phyloP scores from a whole-genome alignment of 2,888 invertebrate species.

The Ectemnius lituratus region DNA sequence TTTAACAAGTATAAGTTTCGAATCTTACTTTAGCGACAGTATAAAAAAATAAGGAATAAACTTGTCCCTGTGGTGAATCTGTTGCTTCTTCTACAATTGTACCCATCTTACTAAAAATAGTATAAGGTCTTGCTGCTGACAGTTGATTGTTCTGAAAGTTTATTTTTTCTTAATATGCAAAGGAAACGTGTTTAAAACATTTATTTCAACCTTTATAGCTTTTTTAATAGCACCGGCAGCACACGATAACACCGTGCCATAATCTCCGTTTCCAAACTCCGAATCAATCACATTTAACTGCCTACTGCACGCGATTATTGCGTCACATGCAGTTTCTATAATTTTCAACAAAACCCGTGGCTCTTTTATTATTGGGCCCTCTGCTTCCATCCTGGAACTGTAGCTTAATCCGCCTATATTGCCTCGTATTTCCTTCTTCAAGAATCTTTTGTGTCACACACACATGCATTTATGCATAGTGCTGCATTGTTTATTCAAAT shows the following conservation, averaged over 20 bases:
- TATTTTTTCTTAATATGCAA: too few species aligned
- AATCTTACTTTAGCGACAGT: slow-evolving; percentile 80
- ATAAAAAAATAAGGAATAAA: slow-evolving; percentile 86
- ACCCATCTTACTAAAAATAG: slow-evolving; percentile 74
- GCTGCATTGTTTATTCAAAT: too few species aligned
- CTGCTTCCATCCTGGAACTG: too few species aligned
- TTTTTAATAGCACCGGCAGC: slow-evolving; percentile 59
- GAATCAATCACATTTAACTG: slow-evolving; percentile 84
- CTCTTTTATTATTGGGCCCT: slow-evolving; percentile 70
- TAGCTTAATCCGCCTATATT: too few species aligned
- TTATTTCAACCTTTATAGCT: slow-evolving; percentile 55
- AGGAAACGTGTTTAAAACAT: background rate
- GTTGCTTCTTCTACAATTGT: slow-evolving; percentile 83
- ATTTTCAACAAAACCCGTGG: slow-evolving; percentile 64
- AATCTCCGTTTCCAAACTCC: slow-evolving; percentile 87
- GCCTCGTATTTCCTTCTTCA: too few species aligned
- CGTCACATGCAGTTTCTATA: slow-evolving; percentile 78
- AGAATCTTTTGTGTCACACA: too few species aligned
- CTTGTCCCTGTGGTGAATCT: slow-evolving; percentile 85
- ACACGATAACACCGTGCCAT: slow-evolving; percentile 84
- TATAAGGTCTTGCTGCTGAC: slow-evolving; percentile 43
- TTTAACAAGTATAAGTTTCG: background rate
- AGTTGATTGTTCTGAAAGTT: slow-evolving; percentile 38
- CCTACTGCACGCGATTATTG: slow-evolving; percentile 81
- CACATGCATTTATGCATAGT: too few species aligned